Evolutionary conservation across 2,888 invertebrate genomes (phyloP), one percentile per base, ranked within the genome.

Genomic region (Cryptocephalus moraei): DNA sequence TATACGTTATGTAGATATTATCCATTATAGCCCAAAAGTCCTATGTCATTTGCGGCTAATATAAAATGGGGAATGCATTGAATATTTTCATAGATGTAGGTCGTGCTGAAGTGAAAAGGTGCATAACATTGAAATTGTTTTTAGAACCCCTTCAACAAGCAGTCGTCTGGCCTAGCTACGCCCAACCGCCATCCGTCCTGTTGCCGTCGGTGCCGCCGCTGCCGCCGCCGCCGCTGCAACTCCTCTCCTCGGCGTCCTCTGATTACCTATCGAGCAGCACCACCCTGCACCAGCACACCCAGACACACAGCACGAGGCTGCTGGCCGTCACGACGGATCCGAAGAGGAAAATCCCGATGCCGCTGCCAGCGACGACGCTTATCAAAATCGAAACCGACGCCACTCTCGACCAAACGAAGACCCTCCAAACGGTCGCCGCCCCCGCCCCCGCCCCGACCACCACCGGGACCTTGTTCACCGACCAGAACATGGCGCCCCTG

Each of bases 321-420:
- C 79, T 84, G 1, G 79, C 81, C 1, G 71, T 84, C 6, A 80
- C 83, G 0, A 74, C 76, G 1, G 74, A 73, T 52, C 70, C 73
- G 54, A 73, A 75, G 55, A 71, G 76, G 51, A 74, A 75, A 56
- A 63, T 69, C 41, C 68, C 68, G n/a, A 73, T 69, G 55, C 70
- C 70, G 12, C 62, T 72, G 33, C 70, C 71, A 1, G 75, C 78
- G 10, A 66, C 68, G 8, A 72, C 74, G 9, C 70, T 84, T 40
- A 82, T 86, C 47, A 86, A 86, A 70, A 80, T 86, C 45, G 86
- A 86, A 67, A 81, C 85, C 1, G 84, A 83, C 45, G 61, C 65
- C 8, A 58, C 59, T 10, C 51, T 69, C 48, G 69, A 70, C 52
- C 71, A 70, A 54, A 70, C 71, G 8, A 73, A 74, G 52, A 68